Base-by-base conservation (phyloP, 2,888 invertebrate species). In the Smittia sp. region DNA sequence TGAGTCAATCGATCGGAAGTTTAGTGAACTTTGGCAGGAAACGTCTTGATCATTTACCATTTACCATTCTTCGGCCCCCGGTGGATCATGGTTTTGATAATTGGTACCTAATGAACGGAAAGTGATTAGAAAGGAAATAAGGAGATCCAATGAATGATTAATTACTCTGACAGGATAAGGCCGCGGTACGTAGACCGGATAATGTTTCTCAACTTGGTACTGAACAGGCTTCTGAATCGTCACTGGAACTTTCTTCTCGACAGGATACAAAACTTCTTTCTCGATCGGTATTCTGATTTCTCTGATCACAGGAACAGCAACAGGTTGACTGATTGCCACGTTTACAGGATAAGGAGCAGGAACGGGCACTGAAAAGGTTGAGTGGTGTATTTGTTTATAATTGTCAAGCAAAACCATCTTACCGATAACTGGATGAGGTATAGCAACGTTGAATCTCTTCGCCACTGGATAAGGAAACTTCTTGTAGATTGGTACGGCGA, bases 201-300 rank as follows among this genome's bases (percentile, higher is more conserved):
- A 70, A 58, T 58, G 54, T 22, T 70, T 70, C n/a, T 70, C 70
- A 1, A 70, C 58, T 13, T 32, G 11, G 22, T 38, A 54, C 20
- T 54, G n/a, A 1, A 70, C 2, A 13, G 70, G 70, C 58, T 58
- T 70, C 4, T 70, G 54, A 9, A 70, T 20, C n/a, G 25, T 65
- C 1, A 68, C 58, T 1, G 84, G 84, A 2, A 85, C 82, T 58
- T 83, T 79, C 76, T 85, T 85, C 76, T 85, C 85, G 1, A 86
- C 84, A 41, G 85, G 83, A 78, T 85, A 85, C n/a, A 86, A 86
- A 52, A 86, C 85, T 75, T 85, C 86, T 78, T 85, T 86, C 76
- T 86, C 86, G 0, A 86, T 83, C 3, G 86, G 86, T 20, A 86
- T 82, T 6, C 84, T 85, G 68, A 86, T 81, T 32, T 85, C 85